Evolutionary conservation across 2,797 vertebrate genomes (phyloP).

Genomic region (Intellagama lesueurii): DNA sequence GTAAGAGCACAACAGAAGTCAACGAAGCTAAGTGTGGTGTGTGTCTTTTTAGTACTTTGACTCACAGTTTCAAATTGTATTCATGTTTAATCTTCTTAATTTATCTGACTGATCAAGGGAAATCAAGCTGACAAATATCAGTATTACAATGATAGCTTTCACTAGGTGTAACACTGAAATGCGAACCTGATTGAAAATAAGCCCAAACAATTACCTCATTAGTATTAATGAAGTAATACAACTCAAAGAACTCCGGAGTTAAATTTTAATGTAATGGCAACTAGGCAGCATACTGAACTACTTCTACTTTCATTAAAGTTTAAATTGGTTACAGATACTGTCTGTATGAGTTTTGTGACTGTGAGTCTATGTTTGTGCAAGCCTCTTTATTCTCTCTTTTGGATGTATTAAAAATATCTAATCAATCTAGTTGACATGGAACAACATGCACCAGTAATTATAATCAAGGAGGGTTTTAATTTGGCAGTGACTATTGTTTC

Average conservation of each 20-base stretch:
- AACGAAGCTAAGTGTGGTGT: background rate
- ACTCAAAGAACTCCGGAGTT: background rate
- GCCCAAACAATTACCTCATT: conserved; percentile 16
- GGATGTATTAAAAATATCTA: background rate
- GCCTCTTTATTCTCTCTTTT: background rate
- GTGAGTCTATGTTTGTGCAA: background rate
- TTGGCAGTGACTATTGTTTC: background rate
- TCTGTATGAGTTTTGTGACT: background rate
- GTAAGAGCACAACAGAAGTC: background rate
- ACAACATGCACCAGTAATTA: conserved; percentile 7
- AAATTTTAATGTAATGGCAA: conserved; percentile 19
- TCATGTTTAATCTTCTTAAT: conserved; percentile 19
- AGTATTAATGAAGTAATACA: conserved; percentile 27
- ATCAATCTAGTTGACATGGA: background rate
- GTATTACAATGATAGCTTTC: background rate
- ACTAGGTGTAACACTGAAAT: background rate
- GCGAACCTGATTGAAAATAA: conserved; percentile 6
- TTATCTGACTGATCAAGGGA: conserved; percentile 9
- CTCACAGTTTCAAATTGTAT: conserved; percentile 5
- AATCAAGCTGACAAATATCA: conserved; percentile 15
- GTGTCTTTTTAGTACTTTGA: background rate
- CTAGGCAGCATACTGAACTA: background rate
- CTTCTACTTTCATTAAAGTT: conserved; percentile 14
- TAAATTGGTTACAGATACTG: background rate
- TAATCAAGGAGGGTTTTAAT: background rate